A percentile compares a stretch with the other conserved stretches of the same genome.
Conservation (phyloP, 1,140 invertebrate genomes). For the Drosophila littoralis region DNA sequence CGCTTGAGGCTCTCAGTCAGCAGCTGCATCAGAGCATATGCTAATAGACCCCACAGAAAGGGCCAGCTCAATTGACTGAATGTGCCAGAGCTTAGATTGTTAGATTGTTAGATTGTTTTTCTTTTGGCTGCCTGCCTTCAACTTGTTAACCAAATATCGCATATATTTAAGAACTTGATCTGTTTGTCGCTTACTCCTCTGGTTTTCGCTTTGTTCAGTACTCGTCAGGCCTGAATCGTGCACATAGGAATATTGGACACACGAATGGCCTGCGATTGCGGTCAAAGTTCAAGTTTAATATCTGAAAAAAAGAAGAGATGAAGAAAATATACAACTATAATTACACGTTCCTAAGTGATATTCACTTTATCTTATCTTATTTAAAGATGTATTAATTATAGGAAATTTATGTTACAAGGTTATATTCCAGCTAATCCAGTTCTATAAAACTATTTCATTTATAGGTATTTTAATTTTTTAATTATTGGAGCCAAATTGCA, state of each 20-base stretch:
- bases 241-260: too few relatives aligned
- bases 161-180: slow-evolving; percentile 23
- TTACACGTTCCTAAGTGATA: too few relatives aligned
- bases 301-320: background rate
- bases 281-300: background rate
- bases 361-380: too few relatives aligned
- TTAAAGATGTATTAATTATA: too few relatives aligned
- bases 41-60: slow-evolving; percentile 6
- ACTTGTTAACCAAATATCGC: slow-evolving; percentile 38
- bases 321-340: too few relatives aligned
- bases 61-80: slow-evolving; percentile 20
- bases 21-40: slow-evolving; percentile 48
- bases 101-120: background rate
- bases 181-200: slow-evolving; percentile 2
- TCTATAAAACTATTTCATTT: too few relatives aligned
- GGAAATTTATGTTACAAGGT: too few relatives aligned
- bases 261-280: background rate
- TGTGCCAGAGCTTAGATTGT: background rate
- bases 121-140: slow-evolving; percentile 15
- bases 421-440: too few relatives aligned
- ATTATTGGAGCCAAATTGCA: too few relatives aligned
- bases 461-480: too few relatives aligned
- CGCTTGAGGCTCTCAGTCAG: slow-evolving; percentile 17
- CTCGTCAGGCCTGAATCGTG: background rate
- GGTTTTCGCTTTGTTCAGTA: background rate